Evolutionary conservation across 2,797 vertebrate species (phyloP).

Genomic region (Cyclura pinguis): DNA sequence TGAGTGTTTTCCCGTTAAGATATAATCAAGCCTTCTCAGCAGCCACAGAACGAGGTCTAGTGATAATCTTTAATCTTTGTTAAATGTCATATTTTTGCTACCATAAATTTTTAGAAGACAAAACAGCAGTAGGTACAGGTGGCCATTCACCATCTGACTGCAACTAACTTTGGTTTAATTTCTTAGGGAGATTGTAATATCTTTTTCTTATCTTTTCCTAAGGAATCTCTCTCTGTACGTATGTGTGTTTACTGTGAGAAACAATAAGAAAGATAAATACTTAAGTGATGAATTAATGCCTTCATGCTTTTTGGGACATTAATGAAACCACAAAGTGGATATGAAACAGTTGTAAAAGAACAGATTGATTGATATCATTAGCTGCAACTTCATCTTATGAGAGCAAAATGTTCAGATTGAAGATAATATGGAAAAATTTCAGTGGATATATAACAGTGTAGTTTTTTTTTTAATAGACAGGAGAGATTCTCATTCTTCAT

Average conservation of each 20-base stretch:
- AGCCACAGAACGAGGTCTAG: neutral
- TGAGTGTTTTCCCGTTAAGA: neutral
- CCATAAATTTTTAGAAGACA: conserved; percentile 5
- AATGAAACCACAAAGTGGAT: conserved; percentile 23
- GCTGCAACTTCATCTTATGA: conserved; percentile 6
- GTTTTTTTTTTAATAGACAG: neutral
- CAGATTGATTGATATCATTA: conserved; percentile 45
- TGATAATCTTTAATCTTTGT: conserved; percentile 11
- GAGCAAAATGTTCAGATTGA: conserved; percentile 25
- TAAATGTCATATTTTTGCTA: neutral
- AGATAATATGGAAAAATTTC: conserved; percentile 1
- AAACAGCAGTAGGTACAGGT: conserved; percentile 13
- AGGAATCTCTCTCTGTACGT: neutral
- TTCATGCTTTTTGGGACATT: conserved; percentile 42
- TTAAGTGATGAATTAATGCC: conserved; percentile 38
- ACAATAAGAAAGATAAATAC: conserved; percentile 31
- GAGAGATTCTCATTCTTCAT: neutral
- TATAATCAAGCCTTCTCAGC: neutral
- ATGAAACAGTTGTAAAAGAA: conserved; percentile 32
- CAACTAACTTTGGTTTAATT: neutral
- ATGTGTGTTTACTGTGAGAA: neutral
- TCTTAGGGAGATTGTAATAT: neutral
- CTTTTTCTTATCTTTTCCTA: neutral
- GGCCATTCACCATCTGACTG: neutral
- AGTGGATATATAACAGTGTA: neutral